Percentiles rank a stretch among this genome's conserved stretches.
Conservation (phyloP, 30 jellyfish, hydroid and myxozoan genomes). For the Aurelia aurita complex sp. Pacific region DNA sequence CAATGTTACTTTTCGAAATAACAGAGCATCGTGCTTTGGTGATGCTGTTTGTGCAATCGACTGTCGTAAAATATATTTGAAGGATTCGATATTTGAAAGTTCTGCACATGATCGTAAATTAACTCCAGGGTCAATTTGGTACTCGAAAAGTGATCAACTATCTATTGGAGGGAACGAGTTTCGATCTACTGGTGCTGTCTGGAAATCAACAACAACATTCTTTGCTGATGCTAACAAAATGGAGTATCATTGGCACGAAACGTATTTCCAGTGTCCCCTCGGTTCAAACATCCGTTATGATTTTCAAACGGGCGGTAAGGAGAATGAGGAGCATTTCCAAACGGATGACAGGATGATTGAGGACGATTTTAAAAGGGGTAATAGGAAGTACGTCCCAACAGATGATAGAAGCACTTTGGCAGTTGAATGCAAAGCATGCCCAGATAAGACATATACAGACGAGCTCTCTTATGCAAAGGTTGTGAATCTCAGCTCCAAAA, state of each 20-base stretch:
- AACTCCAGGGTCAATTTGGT: not conserved
- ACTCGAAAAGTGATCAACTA: not conserved
- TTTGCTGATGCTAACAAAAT: not conserved
- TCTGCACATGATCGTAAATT: not conserved
- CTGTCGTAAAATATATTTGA: not conserved
- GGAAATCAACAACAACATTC: not conserved
- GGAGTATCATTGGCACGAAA: not conserved
- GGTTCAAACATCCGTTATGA: not conserved
- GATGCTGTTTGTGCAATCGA: not conserved
- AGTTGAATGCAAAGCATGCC: not conserved
- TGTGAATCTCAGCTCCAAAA: not conserved
- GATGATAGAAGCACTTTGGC: not conserved
- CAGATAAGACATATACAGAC: not conserved
- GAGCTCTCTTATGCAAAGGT: not conserved
- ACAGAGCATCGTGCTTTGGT: not conserved
- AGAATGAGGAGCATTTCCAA: no score
- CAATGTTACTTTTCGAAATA: not conserved
- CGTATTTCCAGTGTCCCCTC: not conserved
- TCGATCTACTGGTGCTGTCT: not conserved
- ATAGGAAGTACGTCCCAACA: not conserved
- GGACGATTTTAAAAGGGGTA: no score
- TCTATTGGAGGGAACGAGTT: not conserved
- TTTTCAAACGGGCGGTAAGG: no score
- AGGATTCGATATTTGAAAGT: not conserved
- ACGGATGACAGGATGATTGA: no score